Base-by-base conservation (phyloP, 2,888 invertebrate genomes). In the Leucania comma region DNA sequence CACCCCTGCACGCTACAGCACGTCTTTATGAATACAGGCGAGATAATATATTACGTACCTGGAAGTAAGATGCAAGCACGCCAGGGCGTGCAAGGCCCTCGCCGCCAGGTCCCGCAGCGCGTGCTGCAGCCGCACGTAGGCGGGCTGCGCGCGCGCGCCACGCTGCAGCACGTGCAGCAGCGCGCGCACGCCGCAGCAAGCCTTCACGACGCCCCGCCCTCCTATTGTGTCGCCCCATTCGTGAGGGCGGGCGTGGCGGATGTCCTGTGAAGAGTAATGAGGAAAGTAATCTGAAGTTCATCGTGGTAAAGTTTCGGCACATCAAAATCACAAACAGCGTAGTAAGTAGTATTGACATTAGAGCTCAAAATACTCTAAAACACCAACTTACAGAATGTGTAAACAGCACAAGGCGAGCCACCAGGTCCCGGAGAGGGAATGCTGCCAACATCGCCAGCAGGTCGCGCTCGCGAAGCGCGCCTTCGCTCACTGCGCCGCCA, bases 391-490 rank as follows among this genome's bases (percentile, higher is more conserved):
- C 95, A 61, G 86, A 67, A 56, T 90, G 88, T 0, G 89, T 80
- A 67, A 95, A 89, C n/a, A 92, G 84, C 63, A 91, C 80, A 0
- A 93, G 81, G 26, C 89, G 86, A 0, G 93, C 92, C 3, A 93
- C 76, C n/a, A 95, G 78, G 20, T 90, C 88, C 6, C 88, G 75
- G 20, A 93, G 80, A 0, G 95, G 95, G 71, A 95, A 82, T 0
- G 90, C 90, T 1, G 71, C 68, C 26, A 95, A 75, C 65, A 95
- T 60, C 4, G 92, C 89, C 51, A 94, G 79, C 10, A 95, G 83
- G 78, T 95, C 95, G 0, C 91, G 85, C 88, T 95, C 95, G 1
- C 95, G 88, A 57, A 95, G 75, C 20, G 89, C 85, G 17, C 94
- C 94, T 59, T 93, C 91, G 56, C 90, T 88, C 32, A 95, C 95